These are phyloP conservation scores for Elegia similella DNA, from an alignment of 2,888 invertebrate species.

Conservation along the genomic window DNA sequence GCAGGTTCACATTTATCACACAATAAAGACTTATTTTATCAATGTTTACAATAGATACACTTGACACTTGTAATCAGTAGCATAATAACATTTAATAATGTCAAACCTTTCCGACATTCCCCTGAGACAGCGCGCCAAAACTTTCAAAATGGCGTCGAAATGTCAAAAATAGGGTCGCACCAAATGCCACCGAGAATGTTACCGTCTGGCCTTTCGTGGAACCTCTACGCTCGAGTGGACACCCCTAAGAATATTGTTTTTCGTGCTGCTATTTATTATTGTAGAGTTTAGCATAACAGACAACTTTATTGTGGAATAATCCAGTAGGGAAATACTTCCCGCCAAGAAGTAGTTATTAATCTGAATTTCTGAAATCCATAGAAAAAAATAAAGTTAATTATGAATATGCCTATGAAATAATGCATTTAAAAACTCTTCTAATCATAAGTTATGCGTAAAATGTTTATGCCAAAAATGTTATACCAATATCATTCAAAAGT, in stretches of 20 bases:
- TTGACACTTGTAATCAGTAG: neutral
- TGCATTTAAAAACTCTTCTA: no score
- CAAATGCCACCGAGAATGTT: constrained; percentile 35
- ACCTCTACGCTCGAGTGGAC: neutral
- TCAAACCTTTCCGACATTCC: constrained; percentile 28
- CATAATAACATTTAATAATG: constrained; percentile 19
- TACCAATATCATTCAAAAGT: no score
- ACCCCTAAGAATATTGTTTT: constrained; percentile 22
- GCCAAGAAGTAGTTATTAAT: no score
- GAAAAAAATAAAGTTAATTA: no score
- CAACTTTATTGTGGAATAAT: constrained; percentile 21
- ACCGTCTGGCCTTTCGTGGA: constrained; percentile 33
- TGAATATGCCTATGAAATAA: no score
- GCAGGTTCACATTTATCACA: no score
- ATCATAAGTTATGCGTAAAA: no score
- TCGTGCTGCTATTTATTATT: constrained; percentile 34
- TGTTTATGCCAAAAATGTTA: no score
- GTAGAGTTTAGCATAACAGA: constrained; percentile 37
- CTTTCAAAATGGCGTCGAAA: constrained; percentile 43
- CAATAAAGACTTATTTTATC: no score
- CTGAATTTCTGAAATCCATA: no score
- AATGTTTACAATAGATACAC: no score
- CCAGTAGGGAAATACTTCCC: neutral
- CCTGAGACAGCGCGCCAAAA: constrained; percentile 33
- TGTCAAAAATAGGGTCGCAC: constrained; percentile 57